Conservation (phyloP, 1,140 invertebrate genomes). For the Archivesica marissinica region DNA sequence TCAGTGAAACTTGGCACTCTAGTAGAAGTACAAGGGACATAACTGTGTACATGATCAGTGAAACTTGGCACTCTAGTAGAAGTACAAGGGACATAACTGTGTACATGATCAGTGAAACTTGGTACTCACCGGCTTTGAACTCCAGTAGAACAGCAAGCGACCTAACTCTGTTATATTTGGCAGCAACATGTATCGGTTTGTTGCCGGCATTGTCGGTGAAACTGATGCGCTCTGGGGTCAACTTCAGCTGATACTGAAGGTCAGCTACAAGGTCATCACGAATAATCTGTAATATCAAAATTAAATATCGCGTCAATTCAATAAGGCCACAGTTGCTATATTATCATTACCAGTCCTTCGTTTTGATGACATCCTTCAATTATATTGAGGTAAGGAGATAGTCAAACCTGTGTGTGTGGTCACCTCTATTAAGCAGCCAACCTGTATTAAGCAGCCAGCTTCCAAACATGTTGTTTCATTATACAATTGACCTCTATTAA, state of each 20-base stretch:
- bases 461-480: too few relatives aligned
- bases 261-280: slow-evolving; percentile 51
- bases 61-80: too few relatives aligned
- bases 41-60: too few relatives aligned
- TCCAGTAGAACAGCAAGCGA: slow-evolving; percentile 36
- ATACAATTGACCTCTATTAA: too few relatives aligned
- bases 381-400: not conserved
- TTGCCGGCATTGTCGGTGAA: slow-evolving; percentile 52
- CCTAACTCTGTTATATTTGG: slow-evolving; percentile 54
- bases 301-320: not conserved
- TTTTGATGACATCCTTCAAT: not conserved
- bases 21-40: too few relatives aligned
- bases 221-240: slow-evolving; percentile 45
- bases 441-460: too few relatives aligned
- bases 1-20: too few relatives aligned
- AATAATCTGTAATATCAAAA: slow-evolving; percentile 48
- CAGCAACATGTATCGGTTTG: slow-evolving; percentile 54
- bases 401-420: too few relatives aligned
- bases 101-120: not conserved
- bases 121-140: slow-evolving; percentile 44
- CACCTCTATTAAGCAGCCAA: too few relatives aligned
- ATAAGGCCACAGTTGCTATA: not conserved
- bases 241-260: slow-evolving; percentile 38
- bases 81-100: too few relatives aligned
- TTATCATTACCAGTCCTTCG: not conserved